Percentiles rank a stretch among this genome's conserved stretches.
Evolutionary conservation across 2,797 vertebrate species (phyloP).

Genomic region (Sebastes hubbsi): DNA sequence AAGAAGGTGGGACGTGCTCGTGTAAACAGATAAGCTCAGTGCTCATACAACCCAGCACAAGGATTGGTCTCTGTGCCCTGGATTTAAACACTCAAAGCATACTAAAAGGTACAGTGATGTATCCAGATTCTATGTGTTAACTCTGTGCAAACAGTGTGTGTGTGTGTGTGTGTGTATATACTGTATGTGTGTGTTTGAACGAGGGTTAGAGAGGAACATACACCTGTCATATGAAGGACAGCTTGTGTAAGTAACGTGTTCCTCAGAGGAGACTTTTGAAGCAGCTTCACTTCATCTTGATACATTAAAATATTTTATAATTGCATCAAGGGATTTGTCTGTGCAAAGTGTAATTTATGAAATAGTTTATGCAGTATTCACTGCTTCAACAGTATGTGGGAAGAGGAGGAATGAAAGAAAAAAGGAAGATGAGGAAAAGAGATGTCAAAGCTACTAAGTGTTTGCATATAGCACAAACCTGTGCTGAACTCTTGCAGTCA

Average conservation of each 20-base stretch:
- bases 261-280: not conserved
- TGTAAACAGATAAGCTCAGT: slow-evolving; percentile 64
- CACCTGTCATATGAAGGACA: slow-evolving; percentile 9
- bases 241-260: not conserved
- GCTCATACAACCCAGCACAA: slow-evolving; percentile 23
- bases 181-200: not conserved
- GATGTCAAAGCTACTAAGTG: not conserved
- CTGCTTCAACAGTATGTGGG: not conserved
- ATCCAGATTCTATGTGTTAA: slow-evolving; percentile 5
- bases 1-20: slow-evolving; percentile 60
- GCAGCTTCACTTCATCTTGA: not conserved
- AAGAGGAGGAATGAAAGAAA: not conserved
- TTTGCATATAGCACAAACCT: not conserved
- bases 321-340: not conserved
- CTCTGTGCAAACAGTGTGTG: slow-evolving; percentile 1
- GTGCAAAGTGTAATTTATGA: not conserved
- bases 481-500: not conserved
- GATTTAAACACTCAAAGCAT: slow-evolving; percentile 25
- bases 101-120: slow-evolving; percentile 67
- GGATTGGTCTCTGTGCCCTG: slow-evolving; percentile 38
- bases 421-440: not conserved
- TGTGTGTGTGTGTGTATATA: not conserved
- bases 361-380: not conserved
- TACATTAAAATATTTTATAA: not conserved
- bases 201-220: not conserved